Evolutionary conservation across 2,113 vertebrate genomes (phyloP).

Genomic region (Poecilia latipinna): DNA sequence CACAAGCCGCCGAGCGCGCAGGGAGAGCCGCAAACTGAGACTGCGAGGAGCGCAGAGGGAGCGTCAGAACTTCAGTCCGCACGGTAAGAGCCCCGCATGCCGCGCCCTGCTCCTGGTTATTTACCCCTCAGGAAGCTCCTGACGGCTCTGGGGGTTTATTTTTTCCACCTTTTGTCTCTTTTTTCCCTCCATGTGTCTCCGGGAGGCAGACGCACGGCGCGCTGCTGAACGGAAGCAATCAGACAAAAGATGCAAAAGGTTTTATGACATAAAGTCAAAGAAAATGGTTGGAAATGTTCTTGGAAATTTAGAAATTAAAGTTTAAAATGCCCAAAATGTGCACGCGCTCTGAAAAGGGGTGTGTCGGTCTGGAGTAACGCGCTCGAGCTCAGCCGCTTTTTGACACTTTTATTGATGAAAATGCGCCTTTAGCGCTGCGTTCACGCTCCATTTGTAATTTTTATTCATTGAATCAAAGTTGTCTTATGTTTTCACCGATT

Average conservation of each 20-base stretch:
- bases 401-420: conserved; percentile 10
- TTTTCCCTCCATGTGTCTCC: conserved; percentile 8
- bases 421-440: not conserved
- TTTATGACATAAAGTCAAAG: not conserved
- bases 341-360: conserved; percentile 72
- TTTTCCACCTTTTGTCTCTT: conserved; percentile 29
- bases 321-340: conserved; percentile 13
- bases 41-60: conserved; percentile 63
- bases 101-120: too few relatives aligned
- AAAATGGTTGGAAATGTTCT: too few relatives aligned
- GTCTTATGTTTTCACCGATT: conserved; percentile 10
- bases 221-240: conserved; percentile 9
- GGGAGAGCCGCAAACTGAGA: conserved; percentile 62
- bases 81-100: conserved; percentile 70
- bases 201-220: conserved; percentile 21
- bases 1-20: conserved; percentile 79
- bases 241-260: not conserved
- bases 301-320: not conserved
- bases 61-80: conserved; percentile 56
- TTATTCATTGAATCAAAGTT: not conserved
- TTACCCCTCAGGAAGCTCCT: not conserved
- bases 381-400: conserved; percentile 20
- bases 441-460: not conserved
- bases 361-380: conserved; percentile 61
- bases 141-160: not conserved